Conservation (phyloP, 2,113 vertebrate genomes). For the Elephantulus edwardii region DNA sequence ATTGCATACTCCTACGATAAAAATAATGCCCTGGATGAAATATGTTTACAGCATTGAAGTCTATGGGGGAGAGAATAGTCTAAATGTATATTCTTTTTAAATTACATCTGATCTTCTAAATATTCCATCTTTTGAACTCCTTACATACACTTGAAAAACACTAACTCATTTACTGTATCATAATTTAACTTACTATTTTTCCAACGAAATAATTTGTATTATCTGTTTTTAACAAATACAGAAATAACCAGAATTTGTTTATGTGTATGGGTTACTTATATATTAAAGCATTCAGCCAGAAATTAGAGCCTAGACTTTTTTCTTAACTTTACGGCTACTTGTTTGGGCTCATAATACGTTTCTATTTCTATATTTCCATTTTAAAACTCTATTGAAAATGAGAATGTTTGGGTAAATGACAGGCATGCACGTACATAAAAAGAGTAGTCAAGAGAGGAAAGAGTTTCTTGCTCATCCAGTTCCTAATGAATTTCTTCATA, state of each 20-base stretch:
- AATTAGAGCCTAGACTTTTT: neutral
- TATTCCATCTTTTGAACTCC: neutral
- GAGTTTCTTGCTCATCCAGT: neutral
- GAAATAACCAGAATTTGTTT: too few relatives aligned
- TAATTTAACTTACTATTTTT: neutral
- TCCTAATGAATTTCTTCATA: neutral
- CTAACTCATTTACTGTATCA: neutral
- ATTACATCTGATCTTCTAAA: neutral
- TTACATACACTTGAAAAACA: neutral
- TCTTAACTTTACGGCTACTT: neutral
- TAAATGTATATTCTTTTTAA: too few relatives aligned
- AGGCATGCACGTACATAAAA: fast-evolving
- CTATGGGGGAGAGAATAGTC: too few relatives aligned
- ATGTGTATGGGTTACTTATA: neutral
- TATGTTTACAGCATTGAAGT: too few relatives aligned
- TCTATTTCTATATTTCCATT: neutral
- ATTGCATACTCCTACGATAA: too few relatives aligned
- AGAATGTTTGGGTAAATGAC: neutral
- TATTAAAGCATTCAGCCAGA: neutral
- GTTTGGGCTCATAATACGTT: neutral
- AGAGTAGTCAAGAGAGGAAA: neutral
- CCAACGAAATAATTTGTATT: too few relatives aligned
- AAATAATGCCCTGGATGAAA: too few relatives aligned
- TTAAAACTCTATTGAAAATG: neutral
- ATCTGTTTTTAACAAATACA: too few relatives aligned